Evolutionary conservation across 2,797 vertebrate genomes (phyloP), one percentile per base, ranked within the genome.

Genomic region (Orientallactaga sibirica): DNA sequence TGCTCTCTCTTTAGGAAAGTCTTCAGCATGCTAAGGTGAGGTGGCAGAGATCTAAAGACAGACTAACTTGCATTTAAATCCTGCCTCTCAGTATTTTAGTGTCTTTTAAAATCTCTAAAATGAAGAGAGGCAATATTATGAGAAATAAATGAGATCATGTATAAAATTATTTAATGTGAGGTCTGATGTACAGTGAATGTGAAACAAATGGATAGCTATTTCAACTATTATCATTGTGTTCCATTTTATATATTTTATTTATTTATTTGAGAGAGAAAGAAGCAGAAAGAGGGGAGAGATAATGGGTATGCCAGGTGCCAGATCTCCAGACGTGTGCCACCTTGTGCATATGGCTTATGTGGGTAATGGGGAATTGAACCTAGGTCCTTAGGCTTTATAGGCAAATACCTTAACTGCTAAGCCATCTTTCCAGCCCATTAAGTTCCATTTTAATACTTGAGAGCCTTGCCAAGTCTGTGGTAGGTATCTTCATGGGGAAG

Each of bases 51-150:
- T 91, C 22, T 80, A 37, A 52, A 37, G 29, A 25, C 33, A 93
- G 66, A 68, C 4, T 41, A 4, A 33, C 12, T 14, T 81, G 19
- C 25, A 14, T n/a, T 71, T 22, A 80, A 66, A 75, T 79, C 11
- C 62, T 71, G 37, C 27, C 22, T 75, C 61, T 84, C n/a, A 7
- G 52, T 89, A 73, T 79, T 41, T 71, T 9, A 62, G 9, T 43
- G 66, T 90, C 70, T 37, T 75, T 33, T 84, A 71, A 66, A 71
- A 66, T 74, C 33, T 78, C 61, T 76, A 75, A 87, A 91, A 55
- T 80, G 10, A 80, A 75, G 24, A 25, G 4, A 70, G 48, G 4
- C 15, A 22, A 29, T 67, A 2, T 67, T 78, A 33, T 55, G 33
- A 75, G 61, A 43, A 73, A 78, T 68, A 85, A 77, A 64, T 16